These are phyloP conservation scores for Hormiphora californensis DNA, from an alignment of 37 sponge, comb jelly and placozoan species.

Conservation along the genomic window DNA sequence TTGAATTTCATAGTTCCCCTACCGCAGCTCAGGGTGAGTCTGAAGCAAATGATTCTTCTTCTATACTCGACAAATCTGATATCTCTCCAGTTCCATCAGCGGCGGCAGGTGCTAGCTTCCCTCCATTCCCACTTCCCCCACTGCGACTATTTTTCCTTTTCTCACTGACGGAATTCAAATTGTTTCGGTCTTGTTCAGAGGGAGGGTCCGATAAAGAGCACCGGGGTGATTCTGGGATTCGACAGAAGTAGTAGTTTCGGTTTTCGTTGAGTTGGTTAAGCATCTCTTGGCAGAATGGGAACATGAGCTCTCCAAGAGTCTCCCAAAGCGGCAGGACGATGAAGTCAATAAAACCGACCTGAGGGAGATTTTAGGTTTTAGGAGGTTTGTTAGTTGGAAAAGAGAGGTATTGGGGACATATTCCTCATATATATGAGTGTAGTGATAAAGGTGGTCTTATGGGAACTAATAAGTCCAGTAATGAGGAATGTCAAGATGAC, in stretches of 20 bases:
- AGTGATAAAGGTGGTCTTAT: too few relatives aligned
- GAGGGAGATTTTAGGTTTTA: neutral
- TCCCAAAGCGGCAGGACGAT: conserved; percentile 87
- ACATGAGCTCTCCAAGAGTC: conserved; percentile 82
- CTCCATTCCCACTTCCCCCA: too few relatives aligned
- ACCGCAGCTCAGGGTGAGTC: too few relatives aligned
- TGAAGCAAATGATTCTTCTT: too few relatives aligned
- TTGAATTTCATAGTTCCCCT: neutral
- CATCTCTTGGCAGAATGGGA: conserved; percentile 69
- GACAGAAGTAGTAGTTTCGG: conserved; percentile 60
- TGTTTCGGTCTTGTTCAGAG: neutral
- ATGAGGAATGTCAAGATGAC: too few relatives aligned
- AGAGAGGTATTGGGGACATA: neutral
- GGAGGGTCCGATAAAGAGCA: conserved; percentile 17
- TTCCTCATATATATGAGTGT: too few relatives aligned
- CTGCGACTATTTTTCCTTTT: conserved; percentile 19
- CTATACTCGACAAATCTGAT: conserved; percentile 43
- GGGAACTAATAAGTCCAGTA: too few relatives aligned
- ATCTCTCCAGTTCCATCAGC: neutral
- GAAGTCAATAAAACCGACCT: conserved; percentile 83
- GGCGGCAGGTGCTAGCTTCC: too few relatives aligned
- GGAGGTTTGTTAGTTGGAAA: neutral
- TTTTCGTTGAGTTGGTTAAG: conserved; percentile 63
- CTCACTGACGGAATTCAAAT: neutral
- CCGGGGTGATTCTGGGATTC: conserved; percentile 47